phyloP scores from a whole-genome alignment of 2,797 vertebrate species.

The Clarias fuscus region DNA sequence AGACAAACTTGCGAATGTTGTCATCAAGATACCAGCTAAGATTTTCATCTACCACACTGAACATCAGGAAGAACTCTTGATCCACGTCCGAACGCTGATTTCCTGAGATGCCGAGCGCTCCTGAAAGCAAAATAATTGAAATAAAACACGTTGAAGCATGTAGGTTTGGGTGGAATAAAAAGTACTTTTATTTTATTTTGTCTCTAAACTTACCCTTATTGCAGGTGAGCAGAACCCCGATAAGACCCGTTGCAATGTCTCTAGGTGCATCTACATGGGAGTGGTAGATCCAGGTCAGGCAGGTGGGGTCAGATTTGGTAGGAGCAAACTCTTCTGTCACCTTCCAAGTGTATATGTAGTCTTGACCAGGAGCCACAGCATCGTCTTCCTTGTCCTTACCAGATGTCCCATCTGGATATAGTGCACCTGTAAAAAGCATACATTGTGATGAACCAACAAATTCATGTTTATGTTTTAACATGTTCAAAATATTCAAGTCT shows the following conservation, averaged over 20 bases:
- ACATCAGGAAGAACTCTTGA: slow-evolving; percentile 76
- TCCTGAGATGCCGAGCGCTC: background rate
- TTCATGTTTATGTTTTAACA: background rate
- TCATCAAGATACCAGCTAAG: slow-evolving; percentile 56
- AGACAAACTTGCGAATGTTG: slow-evolving; percentile 62
- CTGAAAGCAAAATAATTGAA: slow-evolving; percentile 1
- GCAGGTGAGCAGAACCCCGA: slow-evolving; percentile 79
- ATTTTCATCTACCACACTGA: slow-evolving; percentile 80
- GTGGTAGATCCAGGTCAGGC: slow-evolving; percentile 81
- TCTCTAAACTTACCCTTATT: slow-evolving; percentile 58
- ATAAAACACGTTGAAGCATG: background rate
- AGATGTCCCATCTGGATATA: slow-evolving; percentile 77
- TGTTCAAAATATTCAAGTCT: background rate
- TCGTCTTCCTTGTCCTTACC: slow-evolving; percentile 75
- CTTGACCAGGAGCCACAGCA: slow-evolving; percentile 70
- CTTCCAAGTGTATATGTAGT: slow-evolving; percentile 77
- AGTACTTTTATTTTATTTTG: background rate
- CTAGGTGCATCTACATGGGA: slow-evolving; percentile 78
- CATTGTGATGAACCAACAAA: background rate
- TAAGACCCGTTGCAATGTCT: slow-evolving; percentile 79
- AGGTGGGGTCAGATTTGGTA: slow-evolving; percentile 62
- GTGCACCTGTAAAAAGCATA: slow-evolving; percentile 36
- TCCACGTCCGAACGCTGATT: slow-evolving; percentile 61
- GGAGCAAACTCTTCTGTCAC: slow-evolving; percentile 74
- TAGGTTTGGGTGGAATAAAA: background rate